Evolutionary conservation across 1,140 invertebrate genomes (phyloP).

Genomic region (Homalodisca vitripennis): DNA sequence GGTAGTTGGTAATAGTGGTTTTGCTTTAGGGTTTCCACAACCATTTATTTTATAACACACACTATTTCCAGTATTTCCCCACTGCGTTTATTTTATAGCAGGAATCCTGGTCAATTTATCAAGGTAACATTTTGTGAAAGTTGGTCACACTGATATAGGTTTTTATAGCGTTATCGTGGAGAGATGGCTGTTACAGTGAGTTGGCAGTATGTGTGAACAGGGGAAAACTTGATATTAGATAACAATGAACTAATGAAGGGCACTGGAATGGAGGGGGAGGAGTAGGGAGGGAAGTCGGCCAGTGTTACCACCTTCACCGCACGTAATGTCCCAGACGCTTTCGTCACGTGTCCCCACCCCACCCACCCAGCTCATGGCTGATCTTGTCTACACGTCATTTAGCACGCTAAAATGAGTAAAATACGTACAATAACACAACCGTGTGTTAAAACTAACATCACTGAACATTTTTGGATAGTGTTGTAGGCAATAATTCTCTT

Average conservation of each 20-base stretch:
- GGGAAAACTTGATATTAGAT: conserved; percentile 19
- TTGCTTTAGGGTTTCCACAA: too few species aligned
- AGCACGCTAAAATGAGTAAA: neutral
- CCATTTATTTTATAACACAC: neutral
- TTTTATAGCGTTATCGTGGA: too few species aligned
- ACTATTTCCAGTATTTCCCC: neutral
- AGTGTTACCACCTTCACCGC: conserved; percentile 17
- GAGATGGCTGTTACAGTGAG: too few species aligned
- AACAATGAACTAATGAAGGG: neutral
- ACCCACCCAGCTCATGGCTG: neutral
- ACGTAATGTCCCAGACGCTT: conserved; percentile 3
- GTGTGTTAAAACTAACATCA: neutral
- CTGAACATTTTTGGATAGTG: neutral
- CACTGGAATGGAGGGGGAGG: neutral
- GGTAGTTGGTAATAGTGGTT: too few species aligned
- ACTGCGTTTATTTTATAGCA: neutral
- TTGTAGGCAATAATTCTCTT: neutral
- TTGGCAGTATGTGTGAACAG: neutral
- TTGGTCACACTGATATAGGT: neutral
- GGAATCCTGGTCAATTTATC: neutral
- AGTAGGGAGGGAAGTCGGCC: neutral
- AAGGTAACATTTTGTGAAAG: neutral
- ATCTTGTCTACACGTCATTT: neutral
- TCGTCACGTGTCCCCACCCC: conserved; percentile 8
- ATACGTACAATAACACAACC: too few species aligned